phyloP scores from a whole-genome alignment of 2,797 vertebrate species.

The Sandelia bainsii region DNA sequence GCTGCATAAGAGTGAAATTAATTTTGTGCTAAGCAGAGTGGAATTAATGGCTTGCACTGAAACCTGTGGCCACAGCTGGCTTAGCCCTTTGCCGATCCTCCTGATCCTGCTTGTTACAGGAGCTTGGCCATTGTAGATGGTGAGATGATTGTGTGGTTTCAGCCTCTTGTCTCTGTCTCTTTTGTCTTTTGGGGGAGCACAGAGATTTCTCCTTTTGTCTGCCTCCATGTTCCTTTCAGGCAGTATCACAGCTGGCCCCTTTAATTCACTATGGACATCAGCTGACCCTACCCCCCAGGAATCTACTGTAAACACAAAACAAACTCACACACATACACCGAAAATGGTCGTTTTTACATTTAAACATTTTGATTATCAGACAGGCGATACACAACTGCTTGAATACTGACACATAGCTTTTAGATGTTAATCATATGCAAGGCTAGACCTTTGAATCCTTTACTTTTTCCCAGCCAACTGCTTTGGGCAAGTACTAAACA shows the following conservation, averaged over 20 bases:
- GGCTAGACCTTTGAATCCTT: neutral
- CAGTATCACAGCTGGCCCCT: slow-evolving; percentile 96
- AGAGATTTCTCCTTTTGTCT: slow-evolving; percentile 83
- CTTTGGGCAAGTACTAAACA: neutral
- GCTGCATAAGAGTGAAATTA: slow-evolving; percentile 81
- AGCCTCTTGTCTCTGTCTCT: slow-evolving; percentile 82
- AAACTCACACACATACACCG: slow-evolving; percentile 40
- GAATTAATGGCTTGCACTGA: slow-evolving; percentile 86
- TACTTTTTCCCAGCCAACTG: neutral
- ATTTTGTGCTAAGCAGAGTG: slow-evolving; percentile 85
- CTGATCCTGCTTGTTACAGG: slow-evolving; percentile 86
- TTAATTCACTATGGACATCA: slow-evolving; percentile 81
- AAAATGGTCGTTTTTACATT: slow-evolving; percentile 13
- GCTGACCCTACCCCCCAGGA: slow-evolving; percentile 80
- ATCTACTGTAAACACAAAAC: slow-evolving; percentile 83
- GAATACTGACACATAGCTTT: neutral
- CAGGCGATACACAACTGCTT: neutral
- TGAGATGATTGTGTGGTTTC: slow-evolving; percentile 86
- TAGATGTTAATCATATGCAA: neutral
- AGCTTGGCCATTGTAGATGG: slow-evolving; percentile 83
- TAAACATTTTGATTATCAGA: slow-evolving; percentile 1
- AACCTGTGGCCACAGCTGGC: slow-evolving; percentile 78
- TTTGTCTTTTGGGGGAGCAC: slow-evolving; percentile 83
- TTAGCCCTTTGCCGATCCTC: slow-evolving; percentile 81
- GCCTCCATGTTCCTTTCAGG: slow-evolving; percentile 87